These are phyloP conservation scores for Argyresthia albistria DNA, from an alignment of 2,888 invertebrate genomes.

Conservation along the genomic window DNA sequence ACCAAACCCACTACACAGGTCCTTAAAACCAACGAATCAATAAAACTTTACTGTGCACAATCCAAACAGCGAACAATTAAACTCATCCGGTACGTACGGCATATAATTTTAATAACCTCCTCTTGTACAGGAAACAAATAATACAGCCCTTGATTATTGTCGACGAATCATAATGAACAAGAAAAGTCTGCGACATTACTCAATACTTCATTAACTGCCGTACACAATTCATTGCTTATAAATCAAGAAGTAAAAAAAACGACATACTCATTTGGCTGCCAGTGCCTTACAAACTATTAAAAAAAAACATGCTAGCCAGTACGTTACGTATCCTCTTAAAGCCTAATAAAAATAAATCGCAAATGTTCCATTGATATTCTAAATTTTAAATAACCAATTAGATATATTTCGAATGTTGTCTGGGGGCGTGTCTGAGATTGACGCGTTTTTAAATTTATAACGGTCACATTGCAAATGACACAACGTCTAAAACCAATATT, in stretches of 20 bases:
- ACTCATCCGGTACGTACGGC: background rate
- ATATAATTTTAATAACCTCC: slow-evolving; percentile 2
- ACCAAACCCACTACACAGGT: no score
- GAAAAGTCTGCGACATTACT: slow-evolving; percentile 39
- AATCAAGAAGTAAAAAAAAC: slow-evolving; percentile 51
- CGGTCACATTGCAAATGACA: no score
- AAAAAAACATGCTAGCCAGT: slow-evolving; percentile 23
- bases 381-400: slow-evolving; percentile 55
- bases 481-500: no score
- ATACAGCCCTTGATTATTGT: slow-evolving; percentile 24
- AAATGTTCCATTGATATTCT: slow-evolving; percentile 54
- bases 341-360: slow-evolving; percentile 58
- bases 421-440: slow-evolving; percentile 1
- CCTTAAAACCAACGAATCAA: background rate
- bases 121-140: slow-evolving; percentile 9
- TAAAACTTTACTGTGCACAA: background rate
- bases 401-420: slow-evolving; percentile 12
- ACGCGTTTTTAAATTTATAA: slow-evolving; percentile 3
- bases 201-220: slow-evolving; percentile 54
- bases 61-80: background rate
- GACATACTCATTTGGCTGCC: slow-evolving; percentile 44
- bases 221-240: slow-evolving; percentile 53
- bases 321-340: slow-evolving; percentile 37
- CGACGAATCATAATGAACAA: slow-evolving; percentile 20
- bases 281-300: slow-evolving; percentile 39